These are phyloP conservation scores for Drosophila subpulchrella DNA, from an alignment of 1,140 invertebrate genomes.

Conservation along the genomic window DNA sequence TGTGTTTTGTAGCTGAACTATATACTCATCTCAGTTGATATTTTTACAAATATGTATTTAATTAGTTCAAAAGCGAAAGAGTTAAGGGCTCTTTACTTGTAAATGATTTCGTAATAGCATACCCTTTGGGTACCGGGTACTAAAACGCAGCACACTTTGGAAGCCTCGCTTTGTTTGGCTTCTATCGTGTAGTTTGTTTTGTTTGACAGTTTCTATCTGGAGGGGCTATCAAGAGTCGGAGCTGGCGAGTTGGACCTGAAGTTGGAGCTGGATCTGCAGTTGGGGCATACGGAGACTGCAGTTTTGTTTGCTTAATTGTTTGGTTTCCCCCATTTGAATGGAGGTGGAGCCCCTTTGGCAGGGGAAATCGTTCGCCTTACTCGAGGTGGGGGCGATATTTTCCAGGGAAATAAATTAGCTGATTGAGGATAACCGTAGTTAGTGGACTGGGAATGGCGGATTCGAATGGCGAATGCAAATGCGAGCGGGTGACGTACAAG, in stretches of 20 bases:
- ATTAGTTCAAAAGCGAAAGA: not conserved
- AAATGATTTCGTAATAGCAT: not conserved
- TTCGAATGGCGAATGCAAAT: conserved; percentile 38
- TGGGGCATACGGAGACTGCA: conserved; percentile 24
- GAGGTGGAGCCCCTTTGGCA: conserved; percentile 23
- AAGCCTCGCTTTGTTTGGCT: conserved; percentile 53
- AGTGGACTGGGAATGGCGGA: conserved; percentile 13
- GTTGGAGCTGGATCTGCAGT: conserved; percentile 9
- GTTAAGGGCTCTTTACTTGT: not conserved
- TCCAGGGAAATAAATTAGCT: conserved; percentile 58
- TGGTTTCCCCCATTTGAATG: conserved; percentile 38
- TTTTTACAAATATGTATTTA: too few species aligned
- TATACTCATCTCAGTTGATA: too few species aligned
- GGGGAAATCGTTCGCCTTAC: conserved; percentile 35
- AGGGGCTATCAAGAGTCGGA: conserved; percentile 46
- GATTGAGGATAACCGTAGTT: conserved; percentile 53
- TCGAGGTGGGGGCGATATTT: conserved; percentile 42
- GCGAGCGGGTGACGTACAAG: conserved; percentile 36
- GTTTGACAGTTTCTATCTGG: conserved; percentile 75
- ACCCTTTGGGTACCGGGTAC: conserved; percentile 19
- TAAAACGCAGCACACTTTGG: conserved; percentile 69
- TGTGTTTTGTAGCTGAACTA: too few species aligned
- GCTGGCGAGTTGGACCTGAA: conserved; percentile 30
- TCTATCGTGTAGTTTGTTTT: conserved; percentile 76
- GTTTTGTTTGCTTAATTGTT: conserved; percentile 76